Evolutionary conservation across 2,113 vertebrate species (phyloP).

Genomic region (Butorides virescens): DNA sequence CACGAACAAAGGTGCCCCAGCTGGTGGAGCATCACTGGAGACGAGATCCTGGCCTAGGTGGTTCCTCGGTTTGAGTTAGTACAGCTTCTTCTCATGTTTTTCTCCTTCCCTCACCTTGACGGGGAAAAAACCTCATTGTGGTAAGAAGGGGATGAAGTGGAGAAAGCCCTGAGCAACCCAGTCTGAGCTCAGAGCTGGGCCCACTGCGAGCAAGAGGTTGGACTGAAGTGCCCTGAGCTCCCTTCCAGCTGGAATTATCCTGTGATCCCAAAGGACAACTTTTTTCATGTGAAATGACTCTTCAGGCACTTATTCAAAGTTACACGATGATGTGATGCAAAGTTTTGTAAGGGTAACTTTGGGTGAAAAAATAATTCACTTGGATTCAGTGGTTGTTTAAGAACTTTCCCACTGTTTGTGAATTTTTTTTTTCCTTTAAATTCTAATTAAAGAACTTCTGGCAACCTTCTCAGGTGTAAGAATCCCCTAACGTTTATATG

Average conservation of each 20-base stretch:
- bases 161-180: neutral
- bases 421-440: neutral
- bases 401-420: neutral
- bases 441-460: neutral
- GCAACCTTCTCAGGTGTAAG: neutral
- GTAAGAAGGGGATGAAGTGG: neutral
- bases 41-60: neutral
- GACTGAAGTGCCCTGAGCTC: neutral
- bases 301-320: neutral
- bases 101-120: neutral
- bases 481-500: neutral
- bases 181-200: neutral
- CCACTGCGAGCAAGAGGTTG: accelerated
- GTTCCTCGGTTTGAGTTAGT: neutral
- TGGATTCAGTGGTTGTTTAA: neutral
- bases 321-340: neutral
- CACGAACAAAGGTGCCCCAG: no score
- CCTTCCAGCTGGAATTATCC: neutral
- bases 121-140: neutral
- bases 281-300: neutral
- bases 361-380: neutral
- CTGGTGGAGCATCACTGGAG: neutral
- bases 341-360: neutral
- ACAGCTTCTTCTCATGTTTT: neutral
- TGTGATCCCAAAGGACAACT: neutral